Base-by-base conservation (phyloP, 2,113 vertebrate species). In the Theristicus caerulescens region DNA sequence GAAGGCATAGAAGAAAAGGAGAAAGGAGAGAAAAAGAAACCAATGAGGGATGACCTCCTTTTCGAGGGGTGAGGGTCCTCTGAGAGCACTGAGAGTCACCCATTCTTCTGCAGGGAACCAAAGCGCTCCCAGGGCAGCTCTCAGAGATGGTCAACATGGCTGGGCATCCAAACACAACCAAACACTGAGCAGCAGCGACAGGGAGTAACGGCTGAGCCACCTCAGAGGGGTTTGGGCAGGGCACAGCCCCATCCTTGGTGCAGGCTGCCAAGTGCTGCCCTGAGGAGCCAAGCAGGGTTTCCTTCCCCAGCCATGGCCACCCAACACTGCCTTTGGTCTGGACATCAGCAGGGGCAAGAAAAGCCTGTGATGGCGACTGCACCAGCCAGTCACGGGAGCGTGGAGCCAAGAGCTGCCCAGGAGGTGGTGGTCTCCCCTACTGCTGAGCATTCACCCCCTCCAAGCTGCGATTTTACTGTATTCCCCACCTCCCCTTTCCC, bases 241-340 rank as follows among this genome's bases (percentile, higher is more conserved):
- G 11, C 29, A 32, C 8, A 64, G 17, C 19, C 34, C 21, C 36
- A 44, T 58, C 18, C 42, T 66, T 54, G 52, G 20, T 3, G 1
- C 34, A 79, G 26, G 19, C 15, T 88, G 13, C 8, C 0, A 0
- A 14, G 16, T n/a, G 21, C 22, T 82, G n/a, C 36, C 40, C n/a
- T 1, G 4, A 70, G 54, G 8, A 77, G 9, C 11, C 2, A 1
- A 55, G 9, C 1, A 1, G 32, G 4, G 4, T 36, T 84, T 84
- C 19, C 8, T 12, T 54, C 27, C 26, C 22, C 3, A 31, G 27
- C 24, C 2, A 1, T 7, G 13, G 27, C 16, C 20, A 49, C 24
- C 11, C 16, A 80, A 26, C 19, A 32, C 20, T 15, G 4, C 18
- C 47, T 52, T 71, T 66, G 36, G 20, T 42, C n/a, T 67, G 58